Conservation (phyloP, 1,140 invertebrate species). For the Lethocerus indicus region DNA sequence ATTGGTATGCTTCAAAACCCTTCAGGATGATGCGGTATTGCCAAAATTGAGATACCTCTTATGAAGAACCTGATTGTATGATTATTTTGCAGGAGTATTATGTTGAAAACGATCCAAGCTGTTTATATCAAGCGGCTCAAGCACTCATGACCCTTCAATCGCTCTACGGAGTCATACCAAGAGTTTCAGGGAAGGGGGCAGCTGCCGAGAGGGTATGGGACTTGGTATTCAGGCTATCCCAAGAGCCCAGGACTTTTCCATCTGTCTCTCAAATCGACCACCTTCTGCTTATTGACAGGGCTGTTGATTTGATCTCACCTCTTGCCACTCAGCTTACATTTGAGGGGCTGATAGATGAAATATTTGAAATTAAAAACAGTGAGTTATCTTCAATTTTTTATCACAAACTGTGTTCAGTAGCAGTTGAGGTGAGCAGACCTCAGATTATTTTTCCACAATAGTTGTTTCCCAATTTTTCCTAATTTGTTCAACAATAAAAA, state of each 20-base stretch:
- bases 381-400: no score
- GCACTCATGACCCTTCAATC: constrained; percentile 94
- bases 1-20: no score
- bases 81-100: constrained; percentile 47
- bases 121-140: constrained; percentile 61
- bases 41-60: no score
- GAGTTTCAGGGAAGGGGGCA: constrained; percentile 77
- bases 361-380: constrained; percentile 59
- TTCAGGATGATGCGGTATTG: no score
- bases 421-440: no score
- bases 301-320: constrained; percentile 81
- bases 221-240: constrained; percentile 59
- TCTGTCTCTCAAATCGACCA: constrained; percentile 61
- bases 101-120: constrained; percentile 76
- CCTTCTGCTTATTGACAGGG: constrained; percentile 73
- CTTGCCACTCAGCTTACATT: constrained; percentile 91
- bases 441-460: no score
- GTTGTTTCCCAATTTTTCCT: no score
- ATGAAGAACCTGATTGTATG: neutral
- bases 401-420: no score
- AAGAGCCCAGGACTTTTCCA: constrained; percentile 42
- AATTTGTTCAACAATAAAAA: no score
- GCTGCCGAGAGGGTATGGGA: constrained; percentile 80
- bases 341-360: constrained; percentile 90
- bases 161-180: constrained; percentile 76